Percentiles rank a stretch among this genome's conserved stretches.
These are phyloP conservation scores for Eugnorisma glareosa DNA, from an alignment of 2,888 invertebrate species.

Conservation along the genomic window DNA sequence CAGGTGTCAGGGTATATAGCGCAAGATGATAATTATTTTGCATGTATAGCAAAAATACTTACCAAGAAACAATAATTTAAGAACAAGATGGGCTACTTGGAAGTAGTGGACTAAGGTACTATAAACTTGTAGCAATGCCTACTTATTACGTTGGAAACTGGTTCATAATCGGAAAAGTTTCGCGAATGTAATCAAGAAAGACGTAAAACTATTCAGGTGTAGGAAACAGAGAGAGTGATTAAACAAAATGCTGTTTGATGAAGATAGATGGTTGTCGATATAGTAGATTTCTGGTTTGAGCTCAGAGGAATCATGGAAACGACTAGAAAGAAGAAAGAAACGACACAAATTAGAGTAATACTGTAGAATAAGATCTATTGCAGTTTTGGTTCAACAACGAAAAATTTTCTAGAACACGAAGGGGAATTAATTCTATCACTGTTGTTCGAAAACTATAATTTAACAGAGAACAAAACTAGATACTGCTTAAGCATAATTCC, in stretches of 20 bases:
- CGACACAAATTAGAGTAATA: not conserved
- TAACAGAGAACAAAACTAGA: not conserved
- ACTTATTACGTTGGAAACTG: conserved; percentile 20
- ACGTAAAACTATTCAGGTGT: conserved; percentile 42
- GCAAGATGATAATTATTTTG: not conserved
- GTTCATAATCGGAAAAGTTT: conserved; percentile 35
- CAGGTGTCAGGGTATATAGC: not conserved
- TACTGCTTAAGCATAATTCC: not conserved
- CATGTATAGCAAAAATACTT: not conserved
- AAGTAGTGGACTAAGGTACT: conserved; percentile 1
- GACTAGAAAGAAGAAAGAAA: not conserved
- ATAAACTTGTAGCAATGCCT: conserved; percentile 20
- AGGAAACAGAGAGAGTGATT: conserved; percentile 22
- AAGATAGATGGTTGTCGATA: not conserved
- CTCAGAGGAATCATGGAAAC: not conserved
- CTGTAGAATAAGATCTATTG: not conserved
- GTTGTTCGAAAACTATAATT: not conserved
- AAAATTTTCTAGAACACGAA: not conserved
- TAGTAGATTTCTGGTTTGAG: not conserved
- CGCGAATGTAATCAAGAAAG: conserved; percentile 26
- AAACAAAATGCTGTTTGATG: conserved; percentile 7
- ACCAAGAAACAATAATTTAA: conserved; percentile 18
- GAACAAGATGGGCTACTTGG: conserved; percentile 9
- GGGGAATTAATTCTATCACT: not conserved
- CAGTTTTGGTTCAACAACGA: not conserved